phyloP scores from a whole-genome alignment of 2,888 invertebrate species.

The Chydorus sphaericus region DNA sequence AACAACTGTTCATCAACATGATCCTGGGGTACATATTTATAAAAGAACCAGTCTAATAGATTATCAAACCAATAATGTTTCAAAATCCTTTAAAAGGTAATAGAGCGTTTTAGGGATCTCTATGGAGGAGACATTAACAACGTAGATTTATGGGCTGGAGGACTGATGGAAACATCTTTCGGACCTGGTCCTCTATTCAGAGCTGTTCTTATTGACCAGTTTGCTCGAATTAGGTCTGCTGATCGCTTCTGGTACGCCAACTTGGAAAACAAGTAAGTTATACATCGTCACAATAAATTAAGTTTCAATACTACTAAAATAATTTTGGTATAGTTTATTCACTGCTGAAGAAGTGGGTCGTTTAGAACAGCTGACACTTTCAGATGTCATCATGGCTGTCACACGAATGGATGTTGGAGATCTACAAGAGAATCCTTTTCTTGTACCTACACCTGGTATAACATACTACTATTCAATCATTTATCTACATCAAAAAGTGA shows the following conservation, averaged over 20 bases:
- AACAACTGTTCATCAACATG: conserved; percentile 16
- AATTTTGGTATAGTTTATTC: conserved; percentile 32
- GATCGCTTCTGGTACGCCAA: conserved; percentile 46
- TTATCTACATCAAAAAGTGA: too few relatives aligned
- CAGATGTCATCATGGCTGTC: conserved; percentile 36
- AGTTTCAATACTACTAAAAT: neutral
- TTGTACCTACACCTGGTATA: conserved; percentile 25
- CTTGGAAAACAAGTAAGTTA: conserved; percentile 30
- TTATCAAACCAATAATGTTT: neutral
- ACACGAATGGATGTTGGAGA: conserved; percentile 33
- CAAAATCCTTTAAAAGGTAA: neutral
- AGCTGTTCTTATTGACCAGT: conserved; percentile 39
- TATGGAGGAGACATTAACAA: conserved; percentile 31
- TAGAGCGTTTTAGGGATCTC: conserved; percentile 22
- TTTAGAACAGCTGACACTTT: conserved; percentile 33
- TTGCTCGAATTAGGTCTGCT: conserved; percentile 37
- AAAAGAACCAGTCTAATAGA: neutral
- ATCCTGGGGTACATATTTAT: conserved; percentile 12
- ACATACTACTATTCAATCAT: neutral
- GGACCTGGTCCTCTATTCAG: conserved; percentile 38
- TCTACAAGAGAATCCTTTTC: conserved; percentile 35
- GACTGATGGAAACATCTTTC: conserved; percentile 37
- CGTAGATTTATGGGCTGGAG: conserved; percentile 41
- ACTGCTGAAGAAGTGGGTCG: conserved; percentile 30
- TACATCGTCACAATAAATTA: conserved; percentile 14